Evolutionary conservation across 2,113 vertebrate species (phyloP), one percentile per base, ranked within the genome.

Genomic region (Heteronetta atricapilla): DNA sequence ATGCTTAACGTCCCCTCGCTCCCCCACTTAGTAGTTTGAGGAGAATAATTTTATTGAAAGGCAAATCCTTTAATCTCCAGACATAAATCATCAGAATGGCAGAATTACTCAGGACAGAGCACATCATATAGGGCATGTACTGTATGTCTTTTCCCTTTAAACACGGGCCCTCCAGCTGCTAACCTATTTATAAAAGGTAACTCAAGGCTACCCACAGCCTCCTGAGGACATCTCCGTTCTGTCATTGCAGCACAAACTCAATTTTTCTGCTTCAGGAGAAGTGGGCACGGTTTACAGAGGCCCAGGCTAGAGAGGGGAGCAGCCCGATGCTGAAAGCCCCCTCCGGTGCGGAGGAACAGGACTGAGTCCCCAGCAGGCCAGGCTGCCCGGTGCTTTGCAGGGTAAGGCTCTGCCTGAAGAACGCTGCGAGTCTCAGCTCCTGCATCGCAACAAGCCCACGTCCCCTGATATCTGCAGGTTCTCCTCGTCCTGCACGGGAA

Each of bases 1-100:
- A 8, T 8, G 56, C 42, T 33, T 40, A 20, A 64, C 84, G 69
- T 19, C 83, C 42, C 88, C 77, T 38, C 67, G 40, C 67, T 11
- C 40, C 64, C 38, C 63, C 7, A 59, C 69, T 86, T 44, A 74
- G 77, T 53, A 55, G 52, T 90, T 67, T 33, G 88, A 94, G 86
- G 86, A 78, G 82, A 95, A 95, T 92, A 69, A 96, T 97, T 95
- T 93, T 90, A 93, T 94, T 95, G 96, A 95, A 86, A 97, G 79
- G 89, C 86, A 96, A 98, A 97, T 95, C 96, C 96, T 95, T 95
- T 97, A 96, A 98, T 97, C 96, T 64, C 77, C 63, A 89, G 94
- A 34, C 93, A 89, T 78, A 96, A 96, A 95, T 90, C 85, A 86
- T 60, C 84, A 72, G 89, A 52, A 40, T 58, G 81, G 93, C 90